These are phyloP conservation scores for Anthopleura sola DNA, from an alignment of 64 coral and sea anemone species.

Conservation along the genomic window DNA sequence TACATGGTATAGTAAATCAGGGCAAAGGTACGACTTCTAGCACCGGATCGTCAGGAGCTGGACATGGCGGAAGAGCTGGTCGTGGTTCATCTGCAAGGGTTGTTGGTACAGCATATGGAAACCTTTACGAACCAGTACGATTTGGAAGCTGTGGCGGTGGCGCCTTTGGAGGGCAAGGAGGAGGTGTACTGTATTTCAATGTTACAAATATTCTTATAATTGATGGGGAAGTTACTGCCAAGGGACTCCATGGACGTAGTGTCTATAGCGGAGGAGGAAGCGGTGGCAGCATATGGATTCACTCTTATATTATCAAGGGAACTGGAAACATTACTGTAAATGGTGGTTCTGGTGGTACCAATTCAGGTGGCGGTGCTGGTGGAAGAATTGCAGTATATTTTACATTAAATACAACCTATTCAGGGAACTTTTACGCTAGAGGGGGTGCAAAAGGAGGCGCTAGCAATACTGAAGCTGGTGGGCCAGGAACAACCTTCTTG, in stretches of 20 bases:
- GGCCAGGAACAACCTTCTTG: slow-evolving; percentile 83
- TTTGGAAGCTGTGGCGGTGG: slow-evolving; percentile 94
- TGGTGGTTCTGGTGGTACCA: slow-evolving; percentile 59
- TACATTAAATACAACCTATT: slow-evolving; percentile 78
- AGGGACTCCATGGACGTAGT: slow-evolving; percentile 47
- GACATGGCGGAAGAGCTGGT: slow-evolving; percentile 70
- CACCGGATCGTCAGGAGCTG: slow-evolving; percentile 73
- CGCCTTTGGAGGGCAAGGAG: slow-evolving; percentile 60
- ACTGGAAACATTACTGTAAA: slow-evolving; percentile 63
- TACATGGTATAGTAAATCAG: slow-evolving; percentile 76
- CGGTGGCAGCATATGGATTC: slow-evolving; percentile 90
- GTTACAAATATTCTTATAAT: slow-evolving; percentile 80
- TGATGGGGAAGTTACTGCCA: slow-evolving; percentile 73
- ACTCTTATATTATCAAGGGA: slow-evolving; percentile 80
- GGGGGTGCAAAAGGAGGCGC: slow-evolving; percentile 78
- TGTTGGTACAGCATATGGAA: slow-evolving; percentile 73
- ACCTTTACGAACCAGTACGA: slow-evolving; percentile 77
- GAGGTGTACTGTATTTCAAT: slow-evolving; percentile 94
- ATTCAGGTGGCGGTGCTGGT: slow-evolving; percentile 81
- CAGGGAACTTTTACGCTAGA: slow-evolving; percentile 52
- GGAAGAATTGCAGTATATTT: slow-evolving; percentile 94
- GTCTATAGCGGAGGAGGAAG: slow-evolving; percentile 81
- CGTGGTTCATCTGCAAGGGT: slow-evolving; percentile 35
- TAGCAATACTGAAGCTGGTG: slow-evolving; percentile 67
- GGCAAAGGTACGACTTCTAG: slow-evolving; percentile 47